Base-by-base conservation (phyloP, 1,140 invertebrate genomes). In the Aethina tumida region DNA sequence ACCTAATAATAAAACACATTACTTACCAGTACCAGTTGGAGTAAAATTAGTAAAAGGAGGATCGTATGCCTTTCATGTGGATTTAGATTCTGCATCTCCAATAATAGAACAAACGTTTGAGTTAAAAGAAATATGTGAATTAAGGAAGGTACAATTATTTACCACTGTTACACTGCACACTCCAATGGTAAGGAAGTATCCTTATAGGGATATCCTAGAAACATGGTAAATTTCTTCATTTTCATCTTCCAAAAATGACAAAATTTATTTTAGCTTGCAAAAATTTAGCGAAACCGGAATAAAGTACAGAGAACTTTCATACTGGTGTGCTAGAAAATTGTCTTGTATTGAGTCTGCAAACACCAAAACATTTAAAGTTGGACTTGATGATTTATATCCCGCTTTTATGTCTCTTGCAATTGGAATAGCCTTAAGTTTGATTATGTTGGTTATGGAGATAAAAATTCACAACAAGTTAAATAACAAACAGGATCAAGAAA, bases 51-150 rank as follows among this genome's bases (percentile, higher is more conserved):
- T 53, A 9, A 21, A 41, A 22, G 3, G 31, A 16, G 48, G 45
- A 25, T 42, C 38, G n/a, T 50, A 41, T 22, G 51, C 51, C 4
- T 53, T 43, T 33, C 43, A 53, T 17, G 48, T 49, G 8, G 51
- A 53, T 33, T 21, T 35, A 8, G 32, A 30, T 9, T 46, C 42
- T 0, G 51, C 44, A 3, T 53, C 50, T 30, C 45, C 45, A 17
- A 43, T 50, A 16, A 53, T 53, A 8, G 29, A 41, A 13, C 20
- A 33, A 14, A 46, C 43, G 7, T 52, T 50, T 40, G 13, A 17
- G 5, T 21, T 41, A 15, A 27, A 37, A n/a, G 25, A 30, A 8
- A 33, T 50, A 27, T 52, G 50, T 26, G 39, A 50, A 27, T 33
- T 52, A 28, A 32, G 33, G 32, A 42, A 52, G 43, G 24, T 52